A percentile compares a stretch with the other conserved stretches of the same genome.
These are phyloP conservation scores for Acipenser transmontanus DNA, from an alignment of 2,797 vertebrate species.

Conservation along the genomic window DNA sequence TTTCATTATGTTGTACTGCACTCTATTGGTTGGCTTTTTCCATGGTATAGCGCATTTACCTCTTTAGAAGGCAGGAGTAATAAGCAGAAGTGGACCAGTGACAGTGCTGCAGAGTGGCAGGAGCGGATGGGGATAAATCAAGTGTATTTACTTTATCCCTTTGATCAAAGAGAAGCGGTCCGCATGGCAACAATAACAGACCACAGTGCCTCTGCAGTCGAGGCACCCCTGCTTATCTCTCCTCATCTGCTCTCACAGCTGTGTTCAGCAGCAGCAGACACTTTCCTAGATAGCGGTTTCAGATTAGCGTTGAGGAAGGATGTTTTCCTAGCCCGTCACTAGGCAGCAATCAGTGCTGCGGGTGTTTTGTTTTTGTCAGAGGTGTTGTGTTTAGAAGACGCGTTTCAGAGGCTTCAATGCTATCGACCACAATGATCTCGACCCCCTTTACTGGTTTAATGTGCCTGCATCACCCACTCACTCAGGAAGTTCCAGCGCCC, in stretches of 20 bases:
- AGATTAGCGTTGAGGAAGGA: slow-evolving; percentile 12
- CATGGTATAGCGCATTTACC: no score
- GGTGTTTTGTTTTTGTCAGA: slow-evolving; percentile 28
- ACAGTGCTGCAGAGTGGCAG: slow-evolving; percentile 26
- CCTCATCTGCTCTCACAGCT: slow-evolving; percentile 29
- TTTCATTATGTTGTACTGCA: slow-evolving; percentile 27
- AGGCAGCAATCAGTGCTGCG: slow-evolving; percentile 31
- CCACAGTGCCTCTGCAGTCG: slow-evolving; percentile 20
- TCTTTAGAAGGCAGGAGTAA: slow-evolving; percentile 17
- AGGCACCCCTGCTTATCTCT: slow-evolving; percentile 11
- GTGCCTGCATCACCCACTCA: neutral
- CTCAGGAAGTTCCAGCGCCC: neutral
- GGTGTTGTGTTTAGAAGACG: slow-evolving; percentile 33
- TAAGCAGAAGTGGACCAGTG: slow-evolving; percentile 24
- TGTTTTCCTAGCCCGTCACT: slow-evolving; percentile 28
- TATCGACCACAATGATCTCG: slow-evolving; percentile 32
- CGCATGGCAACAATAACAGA: slow-evolving; percentile 25
- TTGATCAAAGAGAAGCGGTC: slow-evolving; percentile 24
- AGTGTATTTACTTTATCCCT: slow-evolving; percentile 1
- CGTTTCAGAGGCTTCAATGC: slow-evolving; percentile 15
- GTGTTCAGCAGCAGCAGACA: slow-evolving; percentile 20
- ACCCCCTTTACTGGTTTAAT: slow-evolving; percentile 8
- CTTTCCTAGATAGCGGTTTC: slow-evolving; percentile 11
- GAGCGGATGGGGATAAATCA: slow-evolving; percentile 18
- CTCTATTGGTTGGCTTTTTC: no score